Evolutionary conservation across 2,113 vertebrate genomes (phyloP), one percentile per base, ranked within the genome.

Genomic region (Orthonyx spaldingii): DNA sequence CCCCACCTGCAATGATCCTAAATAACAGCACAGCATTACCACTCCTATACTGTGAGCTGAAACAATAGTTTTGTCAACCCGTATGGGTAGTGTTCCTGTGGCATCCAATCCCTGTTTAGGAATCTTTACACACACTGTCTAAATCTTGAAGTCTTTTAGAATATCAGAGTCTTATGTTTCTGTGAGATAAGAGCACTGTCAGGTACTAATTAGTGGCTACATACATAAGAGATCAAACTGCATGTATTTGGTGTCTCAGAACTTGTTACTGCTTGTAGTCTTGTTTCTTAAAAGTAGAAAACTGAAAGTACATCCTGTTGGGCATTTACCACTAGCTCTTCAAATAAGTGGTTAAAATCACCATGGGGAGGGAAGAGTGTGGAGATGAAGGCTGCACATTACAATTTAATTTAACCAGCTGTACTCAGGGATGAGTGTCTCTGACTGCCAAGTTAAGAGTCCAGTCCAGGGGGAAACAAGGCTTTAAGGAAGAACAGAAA

Each of bases 301-400:
- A 44, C 17, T 33, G 39, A 9, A 68, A 49, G 11, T 60, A 27
- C 5, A 14, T 53, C 18, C 22, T 61, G 4, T 60, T 9, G 6
- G 28, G 5, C 6, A 13, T 69, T 61, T 87, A 15, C 13, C 37
- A 11, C 1, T 32, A 27, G 7, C 3, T 83, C 28, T 52, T 82
- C 15, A 19, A 15, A 1, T 18, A 37, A 60, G 24, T 50, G 23
- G 16, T 77, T 77, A 50, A 75, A 78, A 69, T 57, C 24, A 59
- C 39, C 1, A 0, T 16, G 14, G 12, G 8, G 7, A 65, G 47
- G 30, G 15, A 60, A 5, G 3, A 39, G 4, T 6, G 5, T 75
- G 42, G 5, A 12, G 16, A 26, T 56, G 41, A 60, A 76, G 33
- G 28, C 41, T 24, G 17, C 13, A 33, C 24, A 41, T n/a, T 55